phyloP scores from a whole-genome alignment of 2,113 vertebrate species.

The Ivindomyrus marchei region DNA sequence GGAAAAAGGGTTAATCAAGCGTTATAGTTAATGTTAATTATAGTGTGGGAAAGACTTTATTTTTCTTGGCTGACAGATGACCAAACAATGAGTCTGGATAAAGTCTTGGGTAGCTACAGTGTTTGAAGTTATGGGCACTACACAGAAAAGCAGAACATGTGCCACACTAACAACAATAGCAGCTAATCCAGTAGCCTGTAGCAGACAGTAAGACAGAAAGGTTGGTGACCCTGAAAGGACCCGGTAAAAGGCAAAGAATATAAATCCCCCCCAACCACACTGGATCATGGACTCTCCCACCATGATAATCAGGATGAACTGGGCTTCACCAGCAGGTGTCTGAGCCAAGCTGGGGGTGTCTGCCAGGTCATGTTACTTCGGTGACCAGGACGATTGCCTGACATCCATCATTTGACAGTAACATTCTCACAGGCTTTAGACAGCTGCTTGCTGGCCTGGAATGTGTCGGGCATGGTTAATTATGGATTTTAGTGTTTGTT shows the following conservation, averaged over 20 bases:
- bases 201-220: not conserved
- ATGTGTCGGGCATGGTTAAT: not conserved
- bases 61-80: not conserved
- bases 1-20: not conserved
- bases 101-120: not conserved
- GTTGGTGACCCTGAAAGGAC: not conserved
- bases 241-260: not conserved
- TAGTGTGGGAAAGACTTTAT: not conserved
- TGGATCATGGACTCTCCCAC: not conserved
- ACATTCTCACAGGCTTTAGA: not conserved
- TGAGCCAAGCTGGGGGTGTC: not conserved
- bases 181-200: not conserved
- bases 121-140: not conserved
- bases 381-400: not conserved
- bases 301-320: not conserved
- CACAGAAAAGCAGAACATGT: not conserved
- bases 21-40: not conserved
- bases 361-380: not conserved
- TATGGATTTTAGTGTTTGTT: not conserved
- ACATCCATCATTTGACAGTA: not conserved
- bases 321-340: not conserved
- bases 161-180: not conserved
- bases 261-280: not conserved
- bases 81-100: not conserved
- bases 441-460: not conserved